These are phyloP conservation scores for Malacoctenus gilli DNA, from an alignment of 2,797 vertebrate genomes.

Conservation along the genomic window DNA sequence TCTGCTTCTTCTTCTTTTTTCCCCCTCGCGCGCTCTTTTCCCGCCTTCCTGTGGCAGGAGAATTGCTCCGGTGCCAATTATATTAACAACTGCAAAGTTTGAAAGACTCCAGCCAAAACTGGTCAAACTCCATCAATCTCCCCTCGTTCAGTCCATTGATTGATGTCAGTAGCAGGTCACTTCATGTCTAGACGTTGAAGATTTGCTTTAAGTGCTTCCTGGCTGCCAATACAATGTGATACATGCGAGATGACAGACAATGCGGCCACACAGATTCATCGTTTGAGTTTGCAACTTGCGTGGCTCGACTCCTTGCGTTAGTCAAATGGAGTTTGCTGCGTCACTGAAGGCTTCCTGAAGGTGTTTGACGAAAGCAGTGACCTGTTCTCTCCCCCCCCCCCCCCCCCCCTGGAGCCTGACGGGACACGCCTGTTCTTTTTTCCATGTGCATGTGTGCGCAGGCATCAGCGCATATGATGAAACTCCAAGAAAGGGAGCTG, in stretches of 20 bases:
- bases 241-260: slow-evolving; percentile 19
- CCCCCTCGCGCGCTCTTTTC: slow-evolving; percentile 4
- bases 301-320: no score
- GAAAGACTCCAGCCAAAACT: slow-evolving; percentile 61
- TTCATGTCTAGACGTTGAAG: slow-evolving; percentile 69
- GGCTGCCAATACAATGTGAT: slow-evolving; percentile 45
- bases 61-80: slow-evolving; percentile 56
- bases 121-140: slow-evolving; percentile 69
- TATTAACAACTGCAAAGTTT: slow-evolving; percentile 68
- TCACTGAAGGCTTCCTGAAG: slow-evolving; percentile 19
- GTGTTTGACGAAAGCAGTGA: slow-evolving; percentile 44
- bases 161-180: slow-evolving; percentile 69
- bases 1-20: slow-evolving; percentile 23
- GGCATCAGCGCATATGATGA: slow-evolving; percentile 56
- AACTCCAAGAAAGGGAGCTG: slow-evolving; percentile 46
- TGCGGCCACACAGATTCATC: slow-evolving; percentile 11
- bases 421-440: slow-evolving; percentile 9
- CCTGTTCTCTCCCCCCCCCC: slow-evolving; percentile 11
- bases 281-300: no score
- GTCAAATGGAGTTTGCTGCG: slow-evolving; percentile 34
- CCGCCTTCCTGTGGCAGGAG: slow-evolving; percentile 24
- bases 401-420: slow-evolving; percentile 9
- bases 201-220: slow-evolving; percentile 52
- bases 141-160: slow-evolving; percentile 66
- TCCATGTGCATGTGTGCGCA: slow-evolving; percentile 9